Evolutionary conservation across 2,113 vertebrate genomes (phyloP).

Genomic region (Sceloporus tristichus): DNA sequence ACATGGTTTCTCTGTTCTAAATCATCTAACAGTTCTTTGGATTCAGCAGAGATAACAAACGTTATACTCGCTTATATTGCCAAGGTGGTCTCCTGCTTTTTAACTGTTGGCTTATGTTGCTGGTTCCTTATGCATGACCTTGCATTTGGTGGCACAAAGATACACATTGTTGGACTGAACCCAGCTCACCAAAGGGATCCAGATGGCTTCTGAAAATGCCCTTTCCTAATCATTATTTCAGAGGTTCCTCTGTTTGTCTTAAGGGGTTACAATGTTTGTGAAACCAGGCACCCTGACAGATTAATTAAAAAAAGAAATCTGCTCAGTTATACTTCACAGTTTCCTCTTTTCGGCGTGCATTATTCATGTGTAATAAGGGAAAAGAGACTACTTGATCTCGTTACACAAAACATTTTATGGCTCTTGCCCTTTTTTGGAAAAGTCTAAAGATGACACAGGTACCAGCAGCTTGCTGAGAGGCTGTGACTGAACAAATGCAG

Average conservation of each 20-base stretch:
- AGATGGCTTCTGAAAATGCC: conserved; percentile 27
- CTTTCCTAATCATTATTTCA: conserved; percentile 39
- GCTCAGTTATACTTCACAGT: conserved; percentile 32
- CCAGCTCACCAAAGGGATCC: conserved; percentile 23
- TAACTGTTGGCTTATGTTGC: not conserved
- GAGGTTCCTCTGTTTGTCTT: conserved; percentile 34
- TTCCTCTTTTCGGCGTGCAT: conserved; percentile 21
- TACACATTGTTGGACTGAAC: conserved; percentile 14
- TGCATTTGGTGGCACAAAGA: conserved; percentile 23
- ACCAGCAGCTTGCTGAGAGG: not conserved
- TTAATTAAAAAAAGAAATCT: conserved; percentile 40
- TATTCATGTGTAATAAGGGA: conserved; percentile 28
- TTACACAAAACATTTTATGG: conserved; percentile 3
- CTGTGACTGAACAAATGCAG: not conserved
- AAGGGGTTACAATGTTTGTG: conserved; percentile 37
- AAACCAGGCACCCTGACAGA: conserved; percentile 34
- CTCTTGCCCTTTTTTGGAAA: not conserved
- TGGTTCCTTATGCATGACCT: conserved; percentile 22
- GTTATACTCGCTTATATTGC: not conserved
- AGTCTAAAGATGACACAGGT: not conserved
- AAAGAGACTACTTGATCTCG: conserved; percentile 32
- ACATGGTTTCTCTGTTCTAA: not conserved
- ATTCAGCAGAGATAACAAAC: not conserved
- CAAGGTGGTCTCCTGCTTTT: not conserved
- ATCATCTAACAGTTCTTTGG: not conserved